Evolutionary conservation across 2,888 invertebrate species (phyloP).

Genomic region (Dermolepida albohirtum): DNA sequence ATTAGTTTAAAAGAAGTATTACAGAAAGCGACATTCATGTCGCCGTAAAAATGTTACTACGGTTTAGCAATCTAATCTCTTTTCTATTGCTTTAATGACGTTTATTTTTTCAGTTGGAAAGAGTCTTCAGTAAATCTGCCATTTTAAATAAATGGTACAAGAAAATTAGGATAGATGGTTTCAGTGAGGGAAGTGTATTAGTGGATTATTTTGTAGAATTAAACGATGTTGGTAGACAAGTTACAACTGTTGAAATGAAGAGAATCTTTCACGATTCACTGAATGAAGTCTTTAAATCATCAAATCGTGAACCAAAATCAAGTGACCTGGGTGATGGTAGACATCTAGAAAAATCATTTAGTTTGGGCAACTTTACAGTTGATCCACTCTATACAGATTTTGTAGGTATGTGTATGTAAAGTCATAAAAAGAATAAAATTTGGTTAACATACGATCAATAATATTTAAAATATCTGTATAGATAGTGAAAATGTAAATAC

Average conservation of each 20-base stretch:
- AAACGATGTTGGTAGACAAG: conserved; percentile 76
- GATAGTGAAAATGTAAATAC: too few species aligned
- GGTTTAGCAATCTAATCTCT: too few species aligned
- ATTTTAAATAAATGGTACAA: conserved; percentile 85
- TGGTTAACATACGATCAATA: too few species aligned
- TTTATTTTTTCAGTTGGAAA: conserved; percentile 75
- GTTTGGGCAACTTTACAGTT: conserved; percentile 84
- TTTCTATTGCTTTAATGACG: neutral
- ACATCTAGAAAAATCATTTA: conserved; percentile 68
- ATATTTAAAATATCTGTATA: too few species aligned
- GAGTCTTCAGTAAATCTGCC: conserved; percentile 82
- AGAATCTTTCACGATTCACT: conserved; percentile 74
- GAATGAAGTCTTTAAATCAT: conserved; percentile 62
- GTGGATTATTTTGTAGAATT: conserved; percentile 91
- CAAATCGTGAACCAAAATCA: conserved; percentile 61
- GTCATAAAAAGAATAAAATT: too few species aligned
- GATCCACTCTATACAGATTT: conserved; percentile 91
- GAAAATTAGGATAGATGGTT: conserved; percentile 87
- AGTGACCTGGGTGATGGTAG: conserved; percentile 62
- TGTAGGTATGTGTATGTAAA: conserved; percentile 83
- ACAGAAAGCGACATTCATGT: too few species aligned
- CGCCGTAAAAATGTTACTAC: too few species aligned
- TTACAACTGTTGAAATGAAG: conserved; percentile 80
- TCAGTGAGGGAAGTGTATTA: conserved; percentile 87
- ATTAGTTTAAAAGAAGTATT: too few species aligned